Conservation (phyloP, 2,113 vertebrate genomes). For the Pelusios castaneus region DNA sequence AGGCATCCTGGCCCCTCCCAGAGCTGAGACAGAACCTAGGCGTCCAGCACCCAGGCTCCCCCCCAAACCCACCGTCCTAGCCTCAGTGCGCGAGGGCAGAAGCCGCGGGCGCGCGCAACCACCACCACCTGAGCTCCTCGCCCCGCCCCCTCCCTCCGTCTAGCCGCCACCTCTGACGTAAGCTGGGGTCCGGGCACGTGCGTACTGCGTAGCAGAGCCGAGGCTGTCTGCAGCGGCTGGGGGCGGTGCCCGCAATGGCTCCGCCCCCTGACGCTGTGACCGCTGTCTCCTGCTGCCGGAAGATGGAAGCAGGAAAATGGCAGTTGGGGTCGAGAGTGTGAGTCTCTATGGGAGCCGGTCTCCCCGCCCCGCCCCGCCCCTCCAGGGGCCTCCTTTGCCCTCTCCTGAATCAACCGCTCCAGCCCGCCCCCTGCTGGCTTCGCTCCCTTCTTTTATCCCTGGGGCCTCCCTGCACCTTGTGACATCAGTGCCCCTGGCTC, state of each 20-base stretch:
- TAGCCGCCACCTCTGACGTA: no score
- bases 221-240: background rate
- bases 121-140: no score
- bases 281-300: no score
- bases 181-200: no score
- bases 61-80: no score
- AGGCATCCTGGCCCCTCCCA: background rate
- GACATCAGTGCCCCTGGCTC: background rate
- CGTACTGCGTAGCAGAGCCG: no score
- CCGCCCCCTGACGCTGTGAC: background rate
- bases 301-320: background rate
- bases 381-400: background rate
- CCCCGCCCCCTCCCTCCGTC: no score
- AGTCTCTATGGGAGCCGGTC: conserved; percentile 12
- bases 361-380: background rate
- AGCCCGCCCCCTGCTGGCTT: rapidly evolving
- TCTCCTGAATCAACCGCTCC: no score
- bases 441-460: background rate
- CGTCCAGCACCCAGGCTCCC: no score
- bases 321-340: background rate
- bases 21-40: no score
- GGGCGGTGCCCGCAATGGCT: background rate
- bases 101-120: no score
- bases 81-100: no score
- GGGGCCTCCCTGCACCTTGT: background rate